A percentile compares a stretch with the other conserved stretches of the same genome.
These are phyloP conservation scores for Xanthorhoe designata DNA, from an alignment of 2,888 invertebrate species.

Conservation along the genomic window DNA sequence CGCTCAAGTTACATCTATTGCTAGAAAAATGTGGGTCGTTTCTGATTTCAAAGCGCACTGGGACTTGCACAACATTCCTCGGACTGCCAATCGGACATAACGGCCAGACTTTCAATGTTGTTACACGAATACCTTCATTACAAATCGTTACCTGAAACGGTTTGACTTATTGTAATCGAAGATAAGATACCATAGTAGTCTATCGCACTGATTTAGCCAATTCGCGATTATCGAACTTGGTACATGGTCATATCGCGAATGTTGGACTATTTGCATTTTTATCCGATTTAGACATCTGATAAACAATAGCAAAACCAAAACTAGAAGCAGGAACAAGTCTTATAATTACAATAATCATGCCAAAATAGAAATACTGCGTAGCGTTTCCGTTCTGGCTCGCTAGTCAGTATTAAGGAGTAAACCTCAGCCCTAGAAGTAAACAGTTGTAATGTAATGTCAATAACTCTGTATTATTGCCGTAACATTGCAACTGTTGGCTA, in stretches of 20 bases:
- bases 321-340: conserved; percentile 1
- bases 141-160: conserved; percentile 23
- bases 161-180: conserved; percentile 29
- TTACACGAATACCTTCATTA: conserved; percentile 36
- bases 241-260: conserved; percentile 44
- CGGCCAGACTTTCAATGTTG: conserved; percentile 51
- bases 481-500: background rate
- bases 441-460: background rate
- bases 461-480: background rate
- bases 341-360: background rate
- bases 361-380: background rate
- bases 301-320: background rate
- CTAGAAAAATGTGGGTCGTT: conserved; percentile 77
- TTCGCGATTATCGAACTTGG: conserved; percentile 44
- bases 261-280: conserved; percentile 33
- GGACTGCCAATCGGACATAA: conserved; percentile 52
- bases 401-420: background rate
- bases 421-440: background rate
- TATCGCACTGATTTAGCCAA: conserved; percentile 51
- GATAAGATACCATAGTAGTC: conserved; percentile 52
- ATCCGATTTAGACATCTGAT: conserved; percentile 6
- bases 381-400: background rate
- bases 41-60: conserved; percentile 74
- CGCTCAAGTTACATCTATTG: conserved; percentile 70
- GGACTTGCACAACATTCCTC: conserved; percentile 64